phyloP scores from a whole-genome alignment of 2,797 vertebrate genomes.

The Silurus aristotelis region DNA sequence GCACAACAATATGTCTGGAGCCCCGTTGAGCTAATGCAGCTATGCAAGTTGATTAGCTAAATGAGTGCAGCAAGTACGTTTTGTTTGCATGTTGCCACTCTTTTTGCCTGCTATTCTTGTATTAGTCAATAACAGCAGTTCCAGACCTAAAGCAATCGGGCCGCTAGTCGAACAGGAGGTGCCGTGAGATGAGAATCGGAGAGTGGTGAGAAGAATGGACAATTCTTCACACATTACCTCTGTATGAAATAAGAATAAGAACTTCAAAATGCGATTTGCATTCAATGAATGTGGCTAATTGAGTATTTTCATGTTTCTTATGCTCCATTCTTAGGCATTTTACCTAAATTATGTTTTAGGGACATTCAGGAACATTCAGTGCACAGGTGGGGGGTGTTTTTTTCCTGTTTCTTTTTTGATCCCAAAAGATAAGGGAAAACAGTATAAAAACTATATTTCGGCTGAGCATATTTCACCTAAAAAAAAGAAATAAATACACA shows the following conservation, averaged over 20 bases:
- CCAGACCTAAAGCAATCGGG: constrained; percentile 9
- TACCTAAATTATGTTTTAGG: constrained; percentile 19
- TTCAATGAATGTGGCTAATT: constrained; percentile 35
- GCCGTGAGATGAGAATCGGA: background rate
- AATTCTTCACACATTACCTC: background rate
- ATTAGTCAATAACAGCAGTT: constrained; percentile 21
- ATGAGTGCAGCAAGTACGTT: background rate
- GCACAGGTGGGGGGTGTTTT: constrained; percentile 11
- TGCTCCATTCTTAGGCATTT: constrained; percentile 25
- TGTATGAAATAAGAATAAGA: background rate
- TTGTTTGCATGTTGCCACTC: constrained; percentile 10
- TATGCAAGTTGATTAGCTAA: constrained; percentile 30
- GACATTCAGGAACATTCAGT: constrained; percentile 32
- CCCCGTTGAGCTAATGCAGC: constrained; percentile 14
- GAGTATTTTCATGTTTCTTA: constrained; percentile 15
- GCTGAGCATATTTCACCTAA: background rate
- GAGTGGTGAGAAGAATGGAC: background rate
- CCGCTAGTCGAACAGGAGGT: background rate
- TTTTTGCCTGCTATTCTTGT: constrained; percentile 11
- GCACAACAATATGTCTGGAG: background rate
- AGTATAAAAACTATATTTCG: background rate
- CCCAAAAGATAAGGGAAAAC: constrained; percentile 2
- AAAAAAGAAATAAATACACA: too few species aligned
- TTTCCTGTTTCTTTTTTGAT: background rate
- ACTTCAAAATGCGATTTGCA: constrained; percentile 1